Evolutionary conservation across 2,113 vertebrate species (phyloP).

Genomic region (Ptilonorhynchus violaceus): DNA sequence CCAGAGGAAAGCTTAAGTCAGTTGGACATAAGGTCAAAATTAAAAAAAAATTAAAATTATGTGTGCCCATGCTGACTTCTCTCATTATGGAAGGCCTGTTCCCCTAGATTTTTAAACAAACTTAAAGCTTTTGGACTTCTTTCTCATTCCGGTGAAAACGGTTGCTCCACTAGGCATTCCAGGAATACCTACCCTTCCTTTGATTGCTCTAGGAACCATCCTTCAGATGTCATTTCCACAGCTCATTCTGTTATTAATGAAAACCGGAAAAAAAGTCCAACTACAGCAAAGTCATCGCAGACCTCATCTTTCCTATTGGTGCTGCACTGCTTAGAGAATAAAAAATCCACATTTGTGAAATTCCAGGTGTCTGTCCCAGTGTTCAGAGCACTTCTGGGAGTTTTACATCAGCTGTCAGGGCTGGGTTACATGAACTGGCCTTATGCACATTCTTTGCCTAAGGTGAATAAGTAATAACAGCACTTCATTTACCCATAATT

Average conservation of each 20-base stretch:
- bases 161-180: not conserved
- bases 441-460: not conserved
- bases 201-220: not conserved
- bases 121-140: not conserved
- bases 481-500: not conserved
- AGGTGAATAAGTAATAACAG: not conserved
- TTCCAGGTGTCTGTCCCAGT: not conserved
- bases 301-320: not conserved
- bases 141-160: not conserved
- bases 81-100: not conserved
- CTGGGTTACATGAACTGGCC: not conserved
- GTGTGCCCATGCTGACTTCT: not conserved
- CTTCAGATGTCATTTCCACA: not conserved
- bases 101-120: not conserved
- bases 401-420: not conserved
- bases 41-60: not conserved
- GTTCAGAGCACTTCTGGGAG: not conserved
- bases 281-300: not conserved
- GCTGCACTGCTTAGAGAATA: not conserved
- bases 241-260: not conserved
- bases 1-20: not conserved
- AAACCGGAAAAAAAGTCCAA: not conserved
- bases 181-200: not conserved
- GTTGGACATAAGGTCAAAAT: not conserved
- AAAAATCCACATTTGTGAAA: not conserved